Conservation (phyloP, 2,888 invertebrate species). For the Phanerotoma sp. region DNA sequence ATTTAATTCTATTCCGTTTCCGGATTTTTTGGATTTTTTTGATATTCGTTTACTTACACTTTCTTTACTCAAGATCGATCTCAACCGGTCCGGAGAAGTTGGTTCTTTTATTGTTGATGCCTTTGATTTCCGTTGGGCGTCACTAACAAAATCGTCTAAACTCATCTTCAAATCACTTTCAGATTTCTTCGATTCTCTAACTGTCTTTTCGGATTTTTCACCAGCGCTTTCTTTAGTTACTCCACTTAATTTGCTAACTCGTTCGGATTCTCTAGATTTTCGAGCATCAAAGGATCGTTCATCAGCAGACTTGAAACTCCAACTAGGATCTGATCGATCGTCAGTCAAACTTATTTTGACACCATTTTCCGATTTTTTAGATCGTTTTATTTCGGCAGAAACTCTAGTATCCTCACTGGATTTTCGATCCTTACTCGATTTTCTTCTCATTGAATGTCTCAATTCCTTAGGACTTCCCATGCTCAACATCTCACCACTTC, state of each 20-base stretch:
- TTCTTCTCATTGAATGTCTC: too few relatives aligned
- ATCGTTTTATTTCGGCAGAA: not conserved
- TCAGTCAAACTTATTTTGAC: slow-evolving; percentile 1
- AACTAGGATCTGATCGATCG: slow-evolving; percentile 3
- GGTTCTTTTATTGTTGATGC: too few relatives aligned
- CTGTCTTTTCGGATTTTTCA: slow-evolving; percentile 7
- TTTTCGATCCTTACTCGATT: not conserved
- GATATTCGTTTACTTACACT: slow-evolving; percentile 5
- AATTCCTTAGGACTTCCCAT: too few relatives aligned
- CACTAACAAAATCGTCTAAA: too few relatives aligned
- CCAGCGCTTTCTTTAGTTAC: not conserved
- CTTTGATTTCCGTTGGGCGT: too few relatives aligned
- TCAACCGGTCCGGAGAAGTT: too few relatives aligned
- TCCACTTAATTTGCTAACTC: not conserved
- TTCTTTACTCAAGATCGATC: too few relatives aligned
- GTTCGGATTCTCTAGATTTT: slow-evolving; percentile 1
- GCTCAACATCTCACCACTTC: too few relatives aligned
- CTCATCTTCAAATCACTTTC: too few relatives aligned
- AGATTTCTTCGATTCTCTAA: not conserved
- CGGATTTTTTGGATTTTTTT: slow-evolving; percentile 1
- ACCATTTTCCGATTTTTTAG: slow-evolving; percentile 10
- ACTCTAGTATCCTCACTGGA: not conserved
- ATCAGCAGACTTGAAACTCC: too few relatives aligned
- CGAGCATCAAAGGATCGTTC: slow-evolving; percentile 15
- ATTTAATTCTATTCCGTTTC: not conserved